Evolutionary conservation across 1,140 invertebrate genomes (phyloP).

Genomic region (Chlorops oryzae): DNA sequence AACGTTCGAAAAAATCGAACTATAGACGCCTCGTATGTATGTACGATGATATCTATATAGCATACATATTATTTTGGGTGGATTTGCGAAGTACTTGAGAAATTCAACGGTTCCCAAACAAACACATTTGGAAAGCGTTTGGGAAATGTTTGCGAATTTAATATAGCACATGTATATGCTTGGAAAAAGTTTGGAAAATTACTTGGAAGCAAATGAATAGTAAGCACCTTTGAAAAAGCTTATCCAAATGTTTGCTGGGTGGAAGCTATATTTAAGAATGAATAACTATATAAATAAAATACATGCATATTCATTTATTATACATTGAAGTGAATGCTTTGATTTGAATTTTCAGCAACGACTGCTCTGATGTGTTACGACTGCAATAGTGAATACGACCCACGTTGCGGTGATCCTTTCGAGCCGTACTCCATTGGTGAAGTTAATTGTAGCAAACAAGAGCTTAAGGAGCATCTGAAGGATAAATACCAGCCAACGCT

Average conservation of each 20-base stretch:
- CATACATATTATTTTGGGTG: no score
- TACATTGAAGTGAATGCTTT: background rate
- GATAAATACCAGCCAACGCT: conserved; percentile 57
- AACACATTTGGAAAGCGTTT: no score
- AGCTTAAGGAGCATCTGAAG: conserved; percentile 62
- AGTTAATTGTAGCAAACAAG: conserved; percentile 74
- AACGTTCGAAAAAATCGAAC: no score
- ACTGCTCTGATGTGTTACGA: conserved; percentile 62
- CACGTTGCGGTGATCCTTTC: conserved; percentile 78
- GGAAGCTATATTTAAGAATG: background rate
- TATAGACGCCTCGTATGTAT: no score
- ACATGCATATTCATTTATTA: background rate
- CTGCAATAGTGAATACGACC: conserved; percentile 80
- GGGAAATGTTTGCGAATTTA: no score
- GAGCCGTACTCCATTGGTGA: conserved; percentile 71
- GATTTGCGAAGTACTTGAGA: no score
- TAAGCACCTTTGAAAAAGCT: no score
- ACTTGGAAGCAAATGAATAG: background rate
- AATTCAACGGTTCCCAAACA: no score
- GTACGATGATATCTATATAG: no score
- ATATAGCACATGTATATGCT: background rate
- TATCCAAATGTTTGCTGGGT: background rate
- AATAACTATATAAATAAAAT: background rate
- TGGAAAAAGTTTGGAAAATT: background rate
- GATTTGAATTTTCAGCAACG: conserved; percentile 43